Evolutionary conservation across 2,797 vertebrate species (phyloP).

Genomic region (Macroramphosus scolopax): DNA sequence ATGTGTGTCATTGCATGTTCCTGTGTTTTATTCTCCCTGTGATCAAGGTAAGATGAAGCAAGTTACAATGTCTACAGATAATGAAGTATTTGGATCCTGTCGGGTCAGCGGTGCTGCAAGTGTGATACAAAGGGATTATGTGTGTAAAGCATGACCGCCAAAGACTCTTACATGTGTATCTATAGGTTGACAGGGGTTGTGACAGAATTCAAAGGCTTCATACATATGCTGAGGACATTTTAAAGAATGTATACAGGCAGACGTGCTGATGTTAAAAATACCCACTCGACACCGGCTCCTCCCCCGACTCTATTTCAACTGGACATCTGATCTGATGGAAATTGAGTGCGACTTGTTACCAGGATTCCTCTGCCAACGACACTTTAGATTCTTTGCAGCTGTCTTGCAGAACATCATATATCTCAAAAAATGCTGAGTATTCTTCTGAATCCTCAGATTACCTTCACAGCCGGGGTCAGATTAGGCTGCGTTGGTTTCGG

Average conservation of each 20-base stretch:
- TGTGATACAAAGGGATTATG: no score
- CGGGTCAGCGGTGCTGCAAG: no score
- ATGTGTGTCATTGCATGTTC: constrained; percentile 2
- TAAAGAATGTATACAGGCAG: constrained; percentile 29
- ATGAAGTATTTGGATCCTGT: no score
- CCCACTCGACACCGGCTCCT: constrained; percentile 26
- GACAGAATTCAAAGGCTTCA: constrained; percentile 3
- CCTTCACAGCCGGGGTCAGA: neutral
- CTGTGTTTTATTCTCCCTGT: neutral
- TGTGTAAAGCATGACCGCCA: no score
- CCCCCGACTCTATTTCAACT: constrained; percentile 53
- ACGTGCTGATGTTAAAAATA: constrained; percentile 69
- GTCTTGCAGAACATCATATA: constrained; percentile 29
- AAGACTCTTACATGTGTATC: neutral
- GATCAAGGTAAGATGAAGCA: neutral
- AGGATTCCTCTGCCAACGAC: constrained; percentile 45
- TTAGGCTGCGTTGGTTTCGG: no score
- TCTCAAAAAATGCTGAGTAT: constrained; percentile 7
- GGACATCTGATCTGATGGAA: constrained; percentile 62
- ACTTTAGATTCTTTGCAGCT: constrained; percentile 54
- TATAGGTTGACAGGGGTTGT: constrained; percentile 1
- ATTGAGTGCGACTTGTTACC: constrained; percentile 61
- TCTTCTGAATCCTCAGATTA: neutral
- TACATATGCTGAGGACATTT: constrained; percentile 13
- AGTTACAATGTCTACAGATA: neutral